phyloP scores from a whole-genome alignment of 1,140 invertebrate species.

The Ganaspis sp. region DNA sequence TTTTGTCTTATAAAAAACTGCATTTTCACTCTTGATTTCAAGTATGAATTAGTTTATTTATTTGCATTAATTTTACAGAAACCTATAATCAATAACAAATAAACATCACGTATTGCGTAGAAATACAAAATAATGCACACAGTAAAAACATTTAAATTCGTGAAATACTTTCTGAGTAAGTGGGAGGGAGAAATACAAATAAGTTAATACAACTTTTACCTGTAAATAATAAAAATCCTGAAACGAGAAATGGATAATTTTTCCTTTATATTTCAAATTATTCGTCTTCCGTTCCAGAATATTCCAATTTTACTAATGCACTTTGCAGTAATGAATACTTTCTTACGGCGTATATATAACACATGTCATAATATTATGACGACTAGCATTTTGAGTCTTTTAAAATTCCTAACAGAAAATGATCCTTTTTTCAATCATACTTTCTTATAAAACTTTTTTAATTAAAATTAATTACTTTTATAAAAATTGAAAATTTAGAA shows the following conservation, averaged over 20 bases:
- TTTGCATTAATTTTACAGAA: conserved; percentile 22
- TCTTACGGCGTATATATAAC: conserved; percentile 12
- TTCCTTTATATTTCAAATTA: neutral
- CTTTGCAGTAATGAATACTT: conserved; percentile 3
- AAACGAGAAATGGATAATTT: conserved; percentile 1
- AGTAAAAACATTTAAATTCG: neutral
- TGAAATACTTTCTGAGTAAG: neutral
- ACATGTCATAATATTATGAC: conserved; percentile 25
- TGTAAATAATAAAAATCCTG: neutral
- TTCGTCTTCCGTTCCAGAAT: neutral
- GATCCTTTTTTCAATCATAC: neutral
- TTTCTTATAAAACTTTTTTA: neutral
- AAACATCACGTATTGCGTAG: conserved; percentile 22
- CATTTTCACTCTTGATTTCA: neutral
- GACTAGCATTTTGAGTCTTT: conserved; percentile 32
- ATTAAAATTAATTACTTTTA: conserved; percentile 46
- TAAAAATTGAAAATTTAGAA: neutral
- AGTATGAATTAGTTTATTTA: conserved; percentile 17
- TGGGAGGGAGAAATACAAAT: conserved; percentile 3
- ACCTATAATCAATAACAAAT: conserved; percentile 20
- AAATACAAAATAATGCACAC: conserved; percentile 22
- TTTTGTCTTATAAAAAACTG: neutral
- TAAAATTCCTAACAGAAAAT: conserved; percentile 30
- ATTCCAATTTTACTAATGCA: conserved; percentile 17
- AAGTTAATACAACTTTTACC: neutral